Conservation (phyloP, 2,113 vertebrate species). For the Antechinus stuartii region DNA sequence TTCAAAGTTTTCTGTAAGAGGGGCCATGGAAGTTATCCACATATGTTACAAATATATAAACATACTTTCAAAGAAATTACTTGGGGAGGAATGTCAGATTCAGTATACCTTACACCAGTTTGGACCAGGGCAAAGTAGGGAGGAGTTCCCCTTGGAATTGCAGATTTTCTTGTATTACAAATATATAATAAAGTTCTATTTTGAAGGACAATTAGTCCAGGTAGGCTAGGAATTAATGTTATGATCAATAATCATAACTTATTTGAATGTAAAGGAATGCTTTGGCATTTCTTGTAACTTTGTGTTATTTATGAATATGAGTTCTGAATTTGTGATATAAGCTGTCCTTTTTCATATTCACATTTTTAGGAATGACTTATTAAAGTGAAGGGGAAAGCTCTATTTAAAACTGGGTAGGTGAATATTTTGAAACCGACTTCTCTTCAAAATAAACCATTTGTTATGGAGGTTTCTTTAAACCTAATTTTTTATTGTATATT, state of each 20-base stretch:
- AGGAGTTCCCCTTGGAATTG: neutral
- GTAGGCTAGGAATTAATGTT: neutral
- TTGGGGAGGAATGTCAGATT: neutral
- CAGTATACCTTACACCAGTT: neutral
- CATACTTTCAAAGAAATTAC: neutral
- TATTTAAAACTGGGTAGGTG: neutral
- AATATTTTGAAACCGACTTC: conserved; percentile 22
- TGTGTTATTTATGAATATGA: neutral
- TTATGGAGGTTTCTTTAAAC: conserved; percentile 24
- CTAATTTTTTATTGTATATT: neutral
- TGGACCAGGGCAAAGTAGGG: neutral
- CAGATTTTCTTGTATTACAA: neutral
- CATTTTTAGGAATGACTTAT: neutral
- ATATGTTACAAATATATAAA: neutral
- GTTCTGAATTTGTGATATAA: neutral
- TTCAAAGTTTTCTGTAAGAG: neutral
- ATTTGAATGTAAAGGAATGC: neutral
- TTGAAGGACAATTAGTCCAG: neutral
- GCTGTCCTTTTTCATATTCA: neutral
- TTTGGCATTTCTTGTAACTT: neutral
- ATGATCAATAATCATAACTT: neutral
- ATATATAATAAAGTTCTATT: neutral
- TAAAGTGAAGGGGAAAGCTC: neutral
- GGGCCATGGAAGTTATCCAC: neutral
- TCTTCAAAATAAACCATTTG: conserved; percentile 14